Conservation (phyloP, 2,113 vertebrate species). For the Bubo bubo region DNA sequence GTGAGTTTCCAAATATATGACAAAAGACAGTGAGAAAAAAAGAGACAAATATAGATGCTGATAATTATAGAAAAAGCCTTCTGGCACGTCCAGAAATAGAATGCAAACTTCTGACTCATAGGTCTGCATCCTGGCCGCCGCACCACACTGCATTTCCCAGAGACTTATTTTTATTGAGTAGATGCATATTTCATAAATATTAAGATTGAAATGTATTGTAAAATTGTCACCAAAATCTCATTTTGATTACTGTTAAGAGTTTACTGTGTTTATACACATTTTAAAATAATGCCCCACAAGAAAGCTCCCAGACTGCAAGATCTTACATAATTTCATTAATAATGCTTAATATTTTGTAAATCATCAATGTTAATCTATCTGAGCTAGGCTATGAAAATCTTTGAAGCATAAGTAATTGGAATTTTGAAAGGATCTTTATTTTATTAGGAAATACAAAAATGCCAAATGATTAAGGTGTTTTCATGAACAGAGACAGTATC, state of each 20-base stretch:
- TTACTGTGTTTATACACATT: not conserved
- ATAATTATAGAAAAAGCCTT: conserved; percentile 64
- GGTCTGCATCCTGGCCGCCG: conserved; percentile 7
- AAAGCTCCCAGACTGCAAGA: not conserved
- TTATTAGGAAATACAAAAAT: not conserved
- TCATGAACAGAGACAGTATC: not conserved
- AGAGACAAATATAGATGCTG: conserved; percentile 46
- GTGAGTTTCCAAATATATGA: conserved; percentile 43
- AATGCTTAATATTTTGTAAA: not conserved
- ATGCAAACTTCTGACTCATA: conserved; percentile 44
- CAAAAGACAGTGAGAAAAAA: conserved; percentile 20
- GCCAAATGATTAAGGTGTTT: not conserved
- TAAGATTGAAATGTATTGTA: not conserved
- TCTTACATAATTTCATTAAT: not conserved
- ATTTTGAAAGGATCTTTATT: conserved; percentile 6
- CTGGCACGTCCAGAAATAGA: conserved; percentile 35
- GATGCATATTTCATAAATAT: not conserved
- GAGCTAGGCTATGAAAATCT: not conserved
- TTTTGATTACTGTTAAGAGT: not conserved
- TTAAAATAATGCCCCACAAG: not conserved
- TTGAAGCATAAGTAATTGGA: not conserved
- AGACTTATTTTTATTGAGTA: not conserved
- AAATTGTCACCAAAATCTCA: not conserved
- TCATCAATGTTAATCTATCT: not conserved
- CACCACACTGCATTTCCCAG: not conserved